phyloP scores from a whole-genome alignment of 2,888 invertebrate species.

The Sipha maydis region DNA sequence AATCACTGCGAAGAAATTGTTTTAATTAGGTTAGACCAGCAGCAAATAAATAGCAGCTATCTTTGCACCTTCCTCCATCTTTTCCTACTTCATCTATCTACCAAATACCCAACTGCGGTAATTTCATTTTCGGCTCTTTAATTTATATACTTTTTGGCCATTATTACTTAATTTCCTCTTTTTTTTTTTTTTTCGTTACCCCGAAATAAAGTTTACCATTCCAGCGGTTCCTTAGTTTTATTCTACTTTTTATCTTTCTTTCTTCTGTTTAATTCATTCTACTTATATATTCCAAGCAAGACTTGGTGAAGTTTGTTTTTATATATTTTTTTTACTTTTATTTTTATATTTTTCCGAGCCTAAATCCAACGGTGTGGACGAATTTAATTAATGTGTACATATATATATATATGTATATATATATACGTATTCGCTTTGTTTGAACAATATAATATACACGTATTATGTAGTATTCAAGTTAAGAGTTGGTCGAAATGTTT shows the following conservation, averaged over 20 bases:
- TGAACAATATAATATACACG: constrained; percentile 6
- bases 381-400: constrained; percentile 50
- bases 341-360: background rate
- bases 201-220: constrained; percentile 51
- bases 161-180: constrained; percentile 59
- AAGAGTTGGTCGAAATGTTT: constrained; percentile 38
- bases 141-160: constrained; percentile 58
- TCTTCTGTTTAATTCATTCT: constrained; percentile 44
- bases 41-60: constrained; percentile 48
- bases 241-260: constrained; percentile 8
- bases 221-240: constrained; percentile 19
- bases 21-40: constrained; percentile 45
- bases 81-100: background rate
- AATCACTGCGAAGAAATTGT: constrained; percentile 49
- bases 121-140: constrained; percentile 56
- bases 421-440: constrained; percentile 26
- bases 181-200: constrained; percentile 23
- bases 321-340: background rate
- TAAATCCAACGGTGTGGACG: constrained; percentile 34
- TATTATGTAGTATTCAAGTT: background rate
- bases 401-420: background rate
- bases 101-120: constrained; percentile 44
- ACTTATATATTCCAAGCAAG: constrained; percentile 56
- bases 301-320: constrained; percentile 52
- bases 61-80: background rate